Evolutionary conservation across 2,797 vertebrate species (phyloP), one percentile per base, ranked within the genome.

Genomic region (Bradypodion ventrale): DNA sequence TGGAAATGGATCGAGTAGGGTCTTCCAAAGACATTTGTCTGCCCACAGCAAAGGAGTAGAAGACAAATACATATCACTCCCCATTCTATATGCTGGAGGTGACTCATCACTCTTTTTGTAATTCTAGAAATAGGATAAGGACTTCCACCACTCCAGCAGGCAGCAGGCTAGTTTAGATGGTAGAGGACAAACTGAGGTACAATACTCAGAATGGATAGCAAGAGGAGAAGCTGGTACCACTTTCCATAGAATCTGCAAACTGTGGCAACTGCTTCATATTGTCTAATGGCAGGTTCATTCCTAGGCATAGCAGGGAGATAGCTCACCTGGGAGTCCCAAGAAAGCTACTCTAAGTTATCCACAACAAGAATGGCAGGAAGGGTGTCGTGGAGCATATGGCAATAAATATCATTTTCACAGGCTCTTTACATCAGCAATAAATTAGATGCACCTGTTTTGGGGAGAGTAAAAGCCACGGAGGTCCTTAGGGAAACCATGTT

Each of bases 401-500:
- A 56, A 12, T 72, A 44, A 72, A 75, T 56, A 75, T 23, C 9
- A 25, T 35, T 56, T 73, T 7, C 27, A 13, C 40, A 46, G 42
- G 15, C 10, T 52, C 19, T 80, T 78, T 63, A 85, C 35, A 72
- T 10, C 68, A 16, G 3, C 3, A 1, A 78, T 87, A 86, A 82
- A 90, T 84, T 87, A 87, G 87, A 91, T 52, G 52, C 75, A 62
- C 7, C 80, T 81, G 76, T 1, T 1, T 89, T 69, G 19, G 37
- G 29, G 52, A 74, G 80, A 32, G 87, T 82, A 72, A 76, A 84
- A 82, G 78, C 4, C 37, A 87, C 80, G 74, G 0, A 85, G 80
- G 35, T 42, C 59, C 16, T 86, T 75, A 79, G 69, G 70, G 82
- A 85, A 91, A 87, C 89, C 84, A 85, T 79, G 72, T 46, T 84